Percentiles rank a stretch among this genome's conserved stretches.
phyloP scores from a whole-genome alignment of 2,113 vertebrate genomes.

The Myotis lucifugus region DNA sequence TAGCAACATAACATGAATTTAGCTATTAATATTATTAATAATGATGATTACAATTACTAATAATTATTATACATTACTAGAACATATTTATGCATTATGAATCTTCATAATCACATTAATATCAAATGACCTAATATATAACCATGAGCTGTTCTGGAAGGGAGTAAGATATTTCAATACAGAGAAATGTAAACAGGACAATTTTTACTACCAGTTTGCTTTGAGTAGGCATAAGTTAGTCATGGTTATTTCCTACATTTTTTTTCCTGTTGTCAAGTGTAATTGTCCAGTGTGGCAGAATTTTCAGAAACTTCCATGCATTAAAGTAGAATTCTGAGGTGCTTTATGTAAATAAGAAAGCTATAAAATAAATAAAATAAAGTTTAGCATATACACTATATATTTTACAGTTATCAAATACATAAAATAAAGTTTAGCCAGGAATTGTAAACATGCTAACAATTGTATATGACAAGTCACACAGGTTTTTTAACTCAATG shows the following conservation, averaged over 20 bases:
- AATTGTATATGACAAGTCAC: constrained; percentile 46
- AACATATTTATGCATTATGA: constrained; percentile 17
- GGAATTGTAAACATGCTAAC: constrained; percentile 45
- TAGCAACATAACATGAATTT: background rate
- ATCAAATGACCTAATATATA: background rate
- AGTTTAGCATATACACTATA: background rate
- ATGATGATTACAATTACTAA: background rate
- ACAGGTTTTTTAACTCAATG: constrained; percentile 52
- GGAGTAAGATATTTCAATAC: background rate
- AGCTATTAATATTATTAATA: background rate
- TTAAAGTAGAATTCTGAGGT: constrained; percentile 23
- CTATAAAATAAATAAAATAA: constrained; percentile 49
- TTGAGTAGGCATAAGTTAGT: background rate
- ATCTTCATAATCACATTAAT: constrained; percentile 38
- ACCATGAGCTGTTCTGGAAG: constrained; percentile 37
- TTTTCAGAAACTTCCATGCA: background rate
- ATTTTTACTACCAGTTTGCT: constrained; percentile 39
- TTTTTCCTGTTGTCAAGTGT: constrained; percentile 40
- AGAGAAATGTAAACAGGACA: constrained; percentile 15
- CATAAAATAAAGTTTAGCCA: constrained; percentile 49
- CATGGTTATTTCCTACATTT: background rate
- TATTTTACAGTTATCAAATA: too few species aligned
- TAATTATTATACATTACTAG: constrained; percentile 26
- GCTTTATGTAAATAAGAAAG: constrained; percentile 28
- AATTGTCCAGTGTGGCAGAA: background rate